phyloP scores from a whole-genome alignment of 2,797 vertebrate species.

The Gallinago stenura region DNA sequence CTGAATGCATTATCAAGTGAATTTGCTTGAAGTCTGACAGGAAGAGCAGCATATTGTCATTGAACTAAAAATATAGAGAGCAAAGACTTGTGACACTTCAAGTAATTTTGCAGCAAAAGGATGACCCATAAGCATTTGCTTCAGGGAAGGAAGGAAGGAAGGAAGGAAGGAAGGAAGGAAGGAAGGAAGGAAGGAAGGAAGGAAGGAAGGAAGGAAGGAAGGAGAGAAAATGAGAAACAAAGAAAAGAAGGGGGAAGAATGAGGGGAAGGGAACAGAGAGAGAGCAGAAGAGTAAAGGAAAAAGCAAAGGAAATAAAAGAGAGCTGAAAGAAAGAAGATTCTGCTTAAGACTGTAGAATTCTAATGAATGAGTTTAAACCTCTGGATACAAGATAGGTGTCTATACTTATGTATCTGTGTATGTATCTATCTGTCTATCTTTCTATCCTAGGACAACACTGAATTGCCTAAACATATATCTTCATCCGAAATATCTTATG shows the following conservation, averaged over 20 bases:
- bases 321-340: not conserved
- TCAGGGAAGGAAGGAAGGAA: not conserved
- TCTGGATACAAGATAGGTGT: not conserved
- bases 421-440: not conserved
- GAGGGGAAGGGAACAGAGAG: not conserved
- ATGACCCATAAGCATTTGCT: not conserved
- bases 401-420: not conserved
- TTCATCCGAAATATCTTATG: not conserved
- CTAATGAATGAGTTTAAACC: not conserved
- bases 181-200: no score
- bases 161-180: no score
- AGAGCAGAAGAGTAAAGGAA: not conserved
- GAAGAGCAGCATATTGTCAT: not conserved
- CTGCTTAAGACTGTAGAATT: not conserved
- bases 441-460: not conserved
- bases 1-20: not conserved
- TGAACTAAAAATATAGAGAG: not conserved
- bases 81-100: not conserved
- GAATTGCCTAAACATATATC: not conserved
- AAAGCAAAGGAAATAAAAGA: not conserved
- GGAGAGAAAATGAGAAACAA: no score
- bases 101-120: not conserved
- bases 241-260: no score
- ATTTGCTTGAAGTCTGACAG: not conserved
- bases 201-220: not conserved